A percentile compares a stretch with the other conserved stretches of the same genome.
phyloP scores from a whole-genome alignment of 2,797 vertebrate species.

The Rhabdophis nuchalis region DNA sequence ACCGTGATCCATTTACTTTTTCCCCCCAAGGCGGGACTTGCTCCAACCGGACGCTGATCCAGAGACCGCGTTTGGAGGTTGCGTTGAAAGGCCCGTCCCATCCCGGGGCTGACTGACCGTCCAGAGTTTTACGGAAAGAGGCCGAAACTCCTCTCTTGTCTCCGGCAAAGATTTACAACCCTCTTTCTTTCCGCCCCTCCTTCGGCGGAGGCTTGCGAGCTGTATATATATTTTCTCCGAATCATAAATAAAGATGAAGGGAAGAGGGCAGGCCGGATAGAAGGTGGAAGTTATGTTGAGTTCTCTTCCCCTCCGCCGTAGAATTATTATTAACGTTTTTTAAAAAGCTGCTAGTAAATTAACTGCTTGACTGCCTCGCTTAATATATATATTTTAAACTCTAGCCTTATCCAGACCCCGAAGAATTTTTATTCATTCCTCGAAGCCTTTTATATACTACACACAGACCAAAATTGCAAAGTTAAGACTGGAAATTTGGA shows the following conservation, averaged over 20 bases:
- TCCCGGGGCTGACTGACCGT: conserved; percentile 31
- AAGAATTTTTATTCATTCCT: neutral
- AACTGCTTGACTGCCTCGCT: neutral
- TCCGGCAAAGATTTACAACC: neutral
- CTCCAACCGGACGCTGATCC: conserved; percentile 9
- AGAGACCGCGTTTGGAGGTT: conserved; percentile 5
- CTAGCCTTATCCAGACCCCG: no score
- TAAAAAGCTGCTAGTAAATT: neutral
- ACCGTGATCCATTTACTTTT: neutral
- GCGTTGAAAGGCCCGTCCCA: neutral
- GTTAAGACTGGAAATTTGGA: neutral
- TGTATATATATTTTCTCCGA: neutral
- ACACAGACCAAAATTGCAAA: neutral
- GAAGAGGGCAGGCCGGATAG: neutral
- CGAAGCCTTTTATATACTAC: neutral
- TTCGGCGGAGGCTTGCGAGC: neutral
- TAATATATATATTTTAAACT: no score
- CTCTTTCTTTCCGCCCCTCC: neutral
- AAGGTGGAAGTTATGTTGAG: neutral
- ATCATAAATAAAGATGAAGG: neutral
- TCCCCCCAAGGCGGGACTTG: neutral
- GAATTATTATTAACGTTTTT: neutral
- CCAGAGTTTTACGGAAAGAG: conserved; percentile 21
- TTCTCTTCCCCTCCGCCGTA: neutral
- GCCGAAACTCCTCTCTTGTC: neutral